phyloP scores from a whole-genome alignment of 2,113 vertebrate genomes.

The Pelmatolapia mariae region DNA sequence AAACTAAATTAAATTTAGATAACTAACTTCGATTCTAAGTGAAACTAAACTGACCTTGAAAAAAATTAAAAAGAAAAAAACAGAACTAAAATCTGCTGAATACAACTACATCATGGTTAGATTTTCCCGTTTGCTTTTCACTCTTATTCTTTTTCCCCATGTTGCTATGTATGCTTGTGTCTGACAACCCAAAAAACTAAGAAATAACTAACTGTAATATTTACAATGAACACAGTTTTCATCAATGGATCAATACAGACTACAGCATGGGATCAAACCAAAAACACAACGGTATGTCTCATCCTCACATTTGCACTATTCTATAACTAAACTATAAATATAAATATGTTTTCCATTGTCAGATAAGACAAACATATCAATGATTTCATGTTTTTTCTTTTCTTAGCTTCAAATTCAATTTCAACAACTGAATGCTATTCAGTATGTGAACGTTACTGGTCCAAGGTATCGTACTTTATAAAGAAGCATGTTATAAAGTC shows the following conservation, averaged over 20 bases:
- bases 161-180: not conserved
- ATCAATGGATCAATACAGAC: conserved; percentile 5
- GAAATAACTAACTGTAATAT: not conserved
- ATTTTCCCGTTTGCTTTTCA: not conserved
- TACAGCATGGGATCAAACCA: accelerated
- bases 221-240: conserved; percentile 14
- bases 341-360: not conserved
- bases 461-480: not conserved
- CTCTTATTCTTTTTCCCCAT: not conserved
- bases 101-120: not conserved
- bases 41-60: not conserved
- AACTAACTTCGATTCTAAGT: not conserved
- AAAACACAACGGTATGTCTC: not conserved
- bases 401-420: not conserved
- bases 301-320: not conserved
- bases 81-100: not conserved
- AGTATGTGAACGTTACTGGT: not conserved
- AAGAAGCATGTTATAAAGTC: not conserved
- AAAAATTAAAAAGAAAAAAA: too few species aligned
- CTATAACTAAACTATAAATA: not conserved
- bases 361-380: not conserved
- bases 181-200: not conserved
- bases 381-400: not conserved
- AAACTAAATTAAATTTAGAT: not conserved
- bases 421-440: conserved; percentile 15